Conservation (phyloP, 92 coral and sea anemone genomes). For the Actinostola sp. region DNA sequence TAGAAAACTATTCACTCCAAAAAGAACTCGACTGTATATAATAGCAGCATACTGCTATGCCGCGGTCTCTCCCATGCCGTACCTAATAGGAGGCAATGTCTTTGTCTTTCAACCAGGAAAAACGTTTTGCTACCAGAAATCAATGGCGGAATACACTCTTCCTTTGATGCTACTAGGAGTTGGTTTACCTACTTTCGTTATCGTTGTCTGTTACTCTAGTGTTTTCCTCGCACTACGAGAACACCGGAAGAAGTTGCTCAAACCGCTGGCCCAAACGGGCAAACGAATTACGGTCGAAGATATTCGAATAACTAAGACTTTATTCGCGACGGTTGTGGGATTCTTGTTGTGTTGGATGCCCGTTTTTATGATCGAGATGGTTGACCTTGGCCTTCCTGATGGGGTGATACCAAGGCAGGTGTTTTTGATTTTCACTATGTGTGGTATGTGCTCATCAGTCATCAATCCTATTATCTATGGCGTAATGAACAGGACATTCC, state of each 20-base stretch:
- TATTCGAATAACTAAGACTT: conserved; percentile 47
- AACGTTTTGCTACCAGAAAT: conserved; percentile 33
- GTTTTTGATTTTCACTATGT: conserved; percentile 46
- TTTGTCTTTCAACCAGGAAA: conserved; percentile 45
- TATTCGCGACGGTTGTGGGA: conserved; percentile 60
- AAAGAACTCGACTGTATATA: conserved; percentile 17
- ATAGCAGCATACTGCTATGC: conserved; percentile 3
- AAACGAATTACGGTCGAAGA: conserved; percentile 53
- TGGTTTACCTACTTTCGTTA: conserved; percentile 42
- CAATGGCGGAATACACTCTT: conserved; percentile 16
- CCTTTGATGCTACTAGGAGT: conserved; percentile 34
- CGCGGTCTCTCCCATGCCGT: conserved; percentile 19
- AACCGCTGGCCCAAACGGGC: conserved; percentile 7
- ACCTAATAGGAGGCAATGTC: conserved; percentile 23
- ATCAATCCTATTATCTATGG: conserved; percentile 62
- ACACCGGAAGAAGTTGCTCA: conserved; percentile 42
- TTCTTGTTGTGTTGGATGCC: conserved; percentile 64
- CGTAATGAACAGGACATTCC: conserved; percentile 58
- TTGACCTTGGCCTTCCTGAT: conserved; percentile 42
- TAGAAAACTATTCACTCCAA: conserved; percentile 40
- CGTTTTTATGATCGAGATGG: conserved; percentile 41
- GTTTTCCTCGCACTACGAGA: conserved; percentile 52
- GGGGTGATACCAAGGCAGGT: conserved; percentile 41
- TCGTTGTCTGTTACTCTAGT: conserved; percentile 43
- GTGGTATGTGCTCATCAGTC: conserved; percentile 53